Percentiles rank a stretch among this genome's conserved stretches.
These are phyloP conservation scores for Boloria euphrosyne DNA, from an alignment of 2,888 invertebrate genomes.

Conservation along the genomic window DNA sequence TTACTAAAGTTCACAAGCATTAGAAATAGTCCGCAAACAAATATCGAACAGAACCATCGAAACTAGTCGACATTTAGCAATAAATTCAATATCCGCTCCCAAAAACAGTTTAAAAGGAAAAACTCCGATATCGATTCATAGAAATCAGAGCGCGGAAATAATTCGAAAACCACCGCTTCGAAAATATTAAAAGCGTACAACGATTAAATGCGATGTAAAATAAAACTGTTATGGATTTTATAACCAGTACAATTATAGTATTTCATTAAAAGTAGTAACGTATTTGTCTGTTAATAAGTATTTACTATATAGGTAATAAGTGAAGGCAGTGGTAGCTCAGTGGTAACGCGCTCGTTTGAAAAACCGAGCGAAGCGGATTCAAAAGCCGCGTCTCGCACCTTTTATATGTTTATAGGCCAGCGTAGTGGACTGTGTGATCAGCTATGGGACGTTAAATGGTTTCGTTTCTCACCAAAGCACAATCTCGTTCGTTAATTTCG, in stretches of 20 bases:
- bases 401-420: no score
- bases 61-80: slow-evolving; percentile 31
- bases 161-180: slow-evolving; percentile 38
- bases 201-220: slow-evolving; percentile 23
- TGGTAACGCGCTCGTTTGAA: no score
- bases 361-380: no score
- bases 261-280: neutral
- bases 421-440: no score
- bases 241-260: neutral
- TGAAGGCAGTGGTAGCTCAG: no score
- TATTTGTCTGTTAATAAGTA: no score
- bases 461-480: no score
- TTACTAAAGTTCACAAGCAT: slow-evolving; percentile 16
- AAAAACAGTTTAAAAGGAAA: slow-evolving; percentile 34
- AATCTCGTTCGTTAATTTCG: no score
- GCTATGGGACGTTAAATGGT: no score
- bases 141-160: slow-evolving; percentile 42
- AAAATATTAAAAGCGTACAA: slow-evolving; percentile 38
- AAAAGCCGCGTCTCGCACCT: no score
- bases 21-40: neutral
- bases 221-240: slow-evolving; percentile 2
- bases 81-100: slow-evolving; percentile 35
- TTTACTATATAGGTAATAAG: no score
- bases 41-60: slow-evolving; percentile 13
- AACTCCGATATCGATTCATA: slow-evolving; percentile 37